Percentiles rank a stretch among this genome's conserved stretches.
Conservation (phyloP, 2,888 invertebrate species). For the Pristionchus mayeri region DNA sequence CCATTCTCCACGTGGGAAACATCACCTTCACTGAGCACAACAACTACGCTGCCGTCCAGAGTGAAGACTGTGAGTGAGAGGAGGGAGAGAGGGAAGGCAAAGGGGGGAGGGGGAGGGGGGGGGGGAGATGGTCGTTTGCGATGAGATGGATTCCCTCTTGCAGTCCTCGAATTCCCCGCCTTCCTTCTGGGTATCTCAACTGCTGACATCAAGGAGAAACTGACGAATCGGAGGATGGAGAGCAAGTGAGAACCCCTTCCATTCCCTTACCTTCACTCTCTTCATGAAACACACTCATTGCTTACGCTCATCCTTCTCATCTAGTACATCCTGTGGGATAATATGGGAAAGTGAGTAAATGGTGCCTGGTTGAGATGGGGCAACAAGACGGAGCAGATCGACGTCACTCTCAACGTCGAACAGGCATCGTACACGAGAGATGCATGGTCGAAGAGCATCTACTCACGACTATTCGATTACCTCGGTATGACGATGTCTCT, state of each 20-base stretch:
- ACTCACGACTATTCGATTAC: conserved; percentile 82
- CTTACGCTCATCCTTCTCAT: conserved; percentile 12
- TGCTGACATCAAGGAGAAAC: conserved; percentile 80
- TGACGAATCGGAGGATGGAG: conserved; percentile 82
- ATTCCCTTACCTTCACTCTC: not conserved
- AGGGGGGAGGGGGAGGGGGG: not conserved
- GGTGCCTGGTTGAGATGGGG: conserved; percentile 80
- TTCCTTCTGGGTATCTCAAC: conserved; percentile 81
- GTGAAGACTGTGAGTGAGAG: conserved; percentile 80
- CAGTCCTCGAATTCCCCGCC: conserved; percentile 82
- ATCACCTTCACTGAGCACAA: conserved; percentile 80
- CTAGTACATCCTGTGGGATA: not conserved
- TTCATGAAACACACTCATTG: too few relatives aligned
- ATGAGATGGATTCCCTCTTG: conserved; percentile 51
- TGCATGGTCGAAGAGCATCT: conserved; percentile 83
- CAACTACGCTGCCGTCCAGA: conserved; percentile 81
- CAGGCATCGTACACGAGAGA: conserved; percentile 83
- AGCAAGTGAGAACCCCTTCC: conserved; percentile 52
- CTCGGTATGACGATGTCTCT: conserved; percentile 77
- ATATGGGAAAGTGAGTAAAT: not conserved
- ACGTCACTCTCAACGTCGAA: conserved; percentile 82
- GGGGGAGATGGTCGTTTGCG: not conserved
- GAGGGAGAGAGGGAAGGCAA: not conserved
- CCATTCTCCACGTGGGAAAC: conserved; percentile 83
- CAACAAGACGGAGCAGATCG: conserved; percentile 82